Evolutionary conservation across 2,888 invertebrate genomes (phyloP), one percentile per base, ranked within the genome.

Genomic region (Anthrax anthrax): DNA sequence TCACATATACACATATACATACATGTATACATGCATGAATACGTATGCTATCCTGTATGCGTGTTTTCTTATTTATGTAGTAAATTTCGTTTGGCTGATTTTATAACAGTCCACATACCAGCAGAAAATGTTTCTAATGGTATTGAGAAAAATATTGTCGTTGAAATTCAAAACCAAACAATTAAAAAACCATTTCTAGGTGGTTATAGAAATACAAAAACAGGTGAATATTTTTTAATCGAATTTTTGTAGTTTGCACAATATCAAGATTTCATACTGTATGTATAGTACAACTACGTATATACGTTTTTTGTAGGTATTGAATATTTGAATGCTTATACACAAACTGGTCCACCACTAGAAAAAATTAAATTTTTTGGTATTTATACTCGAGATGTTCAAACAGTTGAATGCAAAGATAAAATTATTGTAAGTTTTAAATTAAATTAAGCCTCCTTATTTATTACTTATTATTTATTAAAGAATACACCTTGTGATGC

Each of bases 291-390:
- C 18, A 5, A 19, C 37, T 23, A 4, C 4, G 2, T 36, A 4
- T 2, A 43, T 43, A 18, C 2, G n/a, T 14, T 18, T 43, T 37
- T 42, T 45, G 38, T 2, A 75, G 76, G 71, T 43, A 64, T 74
- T 10, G 75, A 81, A 56, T 92, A 81, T 61, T 78, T 86, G 56
- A 83, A 94, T 67, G 91, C 88, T 4, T 80, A 75, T 51, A 80
- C 85, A 0, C 91, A 92, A 70, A 91, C 91, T 5, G 69, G 69
- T 3, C 69, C 68, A 0, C 58, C 61, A 42, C 55, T 62, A 5
- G 61, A 65, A 32, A 58, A 58, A 47, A 54, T 58, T 27, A 66
- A 63, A 50, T 54, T 49, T 34, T 51, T 55, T 34, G 57, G 55
- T 3, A 55, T 59, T 43, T 52, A 55, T 5, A 55, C 59, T 51